These are phyloP conservation scores for Smittia aterrima DNA, from an alignment of 2,888 invertebrate genomes.

Conservation along the genomic window DNA sequence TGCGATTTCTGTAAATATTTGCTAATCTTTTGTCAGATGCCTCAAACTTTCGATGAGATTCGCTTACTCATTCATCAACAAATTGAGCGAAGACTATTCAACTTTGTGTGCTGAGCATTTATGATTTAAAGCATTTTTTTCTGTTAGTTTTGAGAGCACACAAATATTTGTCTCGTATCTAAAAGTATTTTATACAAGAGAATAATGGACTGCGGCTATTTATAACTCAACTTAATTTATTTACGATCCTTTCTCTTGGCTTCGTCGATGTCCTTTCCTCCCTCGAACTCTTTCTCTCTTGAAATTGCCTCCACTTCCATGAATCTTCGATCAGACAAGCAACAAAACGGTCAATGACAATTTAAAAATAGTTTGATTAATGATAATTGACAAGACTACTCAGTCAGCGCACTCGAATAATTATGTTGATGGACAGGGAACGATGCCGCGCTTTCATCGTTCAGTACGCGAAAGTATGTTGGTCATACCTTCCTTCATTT, in stretches of 20 bases:
- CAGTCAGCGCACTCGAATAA: not conserved
- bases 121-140: too few species aligned
- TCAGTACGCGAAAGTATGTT: constrained; percentile 10
- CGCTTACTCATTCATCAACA: too few species aligned
- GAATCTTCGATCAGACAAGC: not conserved
- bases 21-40: too few species aligned
- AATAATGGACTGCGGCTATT: constrained; percentile 40
- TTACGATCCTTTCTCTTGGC: not conserved
- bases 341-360: not conserved
- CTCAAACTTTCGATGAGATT: too few species aligned
- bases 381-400: not conserved
- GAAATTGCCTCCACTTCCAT: not conserved
- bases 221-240: constrained; percentile 4
- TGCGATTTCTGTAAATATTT: not conserved
- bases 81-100: too few species aligned
- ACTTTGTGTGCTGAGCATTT: too few species aligned
- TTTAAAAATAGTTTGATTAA: not conserved
- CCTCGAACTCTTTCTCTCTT: not conserved
- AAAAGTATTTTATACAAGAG: constrained; percentile 26
- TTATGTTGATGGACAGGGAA: not conserved
- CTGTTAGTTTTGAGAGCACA: too few species aligned
- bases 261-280: too few species aligned
- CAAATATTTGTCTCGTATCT: not conserved
- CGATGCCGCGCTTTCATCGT: not conserved
- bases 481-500: constrained; percentile 27